Percentiles rank a stretch among this genome's conserved stretches.
These are phyloP conservation scores for Thinocorus orbignyianus DNA, from an alignment of 2,113 vertebrate genomes.

Conservation along the genomic window DNA sequence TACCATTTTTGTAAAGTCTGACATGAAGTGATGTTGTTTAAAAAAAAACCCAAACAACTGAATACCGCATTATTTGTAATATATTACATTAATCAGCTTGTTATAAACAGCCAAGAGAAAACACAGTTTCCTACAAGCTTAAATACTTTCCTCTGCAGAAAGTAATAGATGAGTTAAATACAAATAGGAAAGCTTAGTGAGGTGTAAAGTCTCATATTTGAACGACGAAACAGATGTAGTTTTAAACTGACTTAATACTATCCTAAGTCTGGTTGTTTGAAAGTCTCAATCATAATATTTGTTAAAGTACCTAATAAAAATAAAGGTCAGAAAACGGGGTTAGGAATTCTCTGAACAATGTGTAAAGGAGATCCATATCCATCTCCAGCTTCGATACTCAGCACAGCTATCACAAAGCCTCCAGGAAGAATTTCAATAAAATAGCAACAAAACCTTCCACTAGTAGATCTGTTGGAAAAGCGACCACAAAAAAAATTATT, in stretches of 20 bases:
- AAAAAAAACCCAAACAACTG: background rate
- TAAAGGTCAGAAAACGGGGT: background rate
- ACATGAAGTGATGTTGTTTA: background rate
- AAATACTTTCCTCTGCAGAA: conserved; percentile 20
- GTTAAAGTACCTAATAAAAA: background rate
- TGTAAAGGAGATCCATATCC: background rate
- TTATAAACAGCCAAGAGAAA: conserved; percentile 24
- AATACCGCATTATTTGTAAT: conserved; percentile 25
- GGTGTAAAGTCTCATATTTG: background rate
- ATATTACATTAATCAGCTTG: conserved; percentile 42
- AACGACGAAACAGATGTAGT: background rate
- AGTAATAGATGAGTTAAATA: background rate
- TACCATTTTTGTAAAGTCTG: background rate
- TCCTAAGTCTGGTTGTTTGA: conserved; percentile 19
- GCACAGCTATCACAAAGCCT: background rate
- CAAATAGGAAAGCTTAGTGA: conserved; percentile 3
- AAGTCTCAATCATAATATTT: conserved; percentile 29
- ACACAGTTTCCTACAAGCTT: conserved; percentile 27
- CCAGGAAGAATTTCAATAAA: background rate
- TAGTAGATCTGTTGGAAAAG: background rate
- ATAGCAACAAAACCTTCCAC: background rate
- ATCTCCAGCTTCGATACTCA: background rate
- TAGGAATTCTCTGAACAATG: background rate
- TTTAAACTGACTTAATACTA: conserved; percentile 48
- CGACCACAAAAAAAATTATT: background rate